Evolutionary conservation across 2,113 vertebrate genomes (phyloP).

Genomic region (Vimba vimba): DNA sequence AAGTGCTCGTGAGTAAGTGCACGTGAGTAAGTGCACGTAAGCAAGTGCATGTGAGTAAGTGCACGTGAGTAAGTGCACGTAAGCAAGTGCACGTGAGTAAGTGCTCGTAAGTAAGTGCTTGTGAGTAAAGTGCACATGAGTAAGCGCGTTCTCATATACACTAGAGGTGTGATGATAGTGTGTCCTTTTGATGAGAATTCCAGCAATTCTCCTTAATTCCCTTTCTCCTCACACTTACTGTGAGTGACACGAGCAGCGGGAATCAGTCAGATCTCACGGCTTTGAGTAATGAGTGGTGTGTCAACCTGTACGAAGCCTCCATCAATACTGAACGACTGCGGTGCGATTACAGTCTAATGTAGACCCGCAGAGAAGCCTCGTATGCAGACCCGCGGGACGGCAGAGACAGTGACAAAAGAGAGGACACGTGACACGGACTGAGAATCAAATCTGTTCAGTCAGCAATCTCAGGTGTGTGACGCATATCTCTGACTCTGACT

Average conservation of each 20-base stretch:
- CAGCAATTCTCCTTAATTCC: conserved; percentile 8
- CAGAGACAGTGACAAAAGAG: not conserved
- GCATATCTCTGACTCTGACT: conserved; percentile 2
- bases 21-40: too few relatives aligned
- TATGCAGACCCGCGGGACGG: not conserved
- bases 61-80: not conserved
- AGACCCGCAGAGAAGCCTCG: conserved; percentile 18
- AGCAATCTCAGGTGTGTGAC: conserved; percentile 7
- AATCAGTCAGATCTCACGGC: conserved; percentile 50
- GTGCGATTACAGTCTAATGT: conserved; percentile 50
- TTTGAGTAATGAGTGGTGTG: conserved; percentile 58
- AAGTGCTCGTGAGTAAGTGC: too few relatives aligned
- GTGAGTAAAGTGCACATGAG: not conserved
- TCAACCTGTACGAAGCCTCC: conserved; percentile 53
- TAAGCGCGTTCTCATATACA: not conserved
- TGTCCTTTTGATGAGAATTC: not conserved
- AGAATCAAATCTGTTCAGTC: conserved; percentile 12
- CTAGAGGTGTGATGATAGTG: not conserved
- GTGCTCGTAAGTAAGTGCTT: not conserved
- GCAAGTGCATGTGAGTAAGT: too few relatives aligned
- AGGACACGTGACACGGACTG: not conserved
- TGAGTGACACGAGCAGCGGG: conserved; percentile 48
- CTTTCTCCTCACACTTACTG: conserved; percentile 53
- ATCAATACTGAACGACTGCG: conserved; percentile 53
- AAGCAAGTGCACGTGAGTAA: not conserved